Conservation (phyloP, 2,888 invertebrate species). For the Trichopria drosophilae region DNA sequence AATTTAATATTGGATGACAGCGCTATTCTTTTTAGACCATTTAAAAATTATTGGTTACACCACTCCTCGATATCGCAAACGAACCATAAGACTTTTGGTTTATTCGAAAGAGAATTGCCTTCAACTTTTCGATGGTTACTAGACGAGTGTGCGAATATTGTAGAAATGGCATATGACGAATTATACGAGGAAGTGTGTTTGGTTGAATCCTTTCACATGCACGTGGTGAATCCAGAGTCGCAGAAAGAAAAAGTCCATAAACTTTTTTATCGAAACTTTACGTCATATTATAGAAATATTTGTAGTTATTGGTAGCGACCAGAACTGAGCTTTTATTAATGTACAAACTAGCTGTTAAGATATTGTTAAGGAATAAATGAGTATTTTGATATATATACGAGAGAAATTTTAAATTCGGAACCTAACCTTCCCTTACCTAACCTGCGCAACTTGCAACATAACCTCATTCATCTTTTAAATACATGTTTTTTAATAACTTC, state of each 20-base stretch:
- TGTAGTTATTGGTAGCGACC: too few relatives aligned
- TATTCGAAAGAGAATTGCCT: constrained; percentile 50
- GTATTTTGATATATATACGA: too few relatives aligned
- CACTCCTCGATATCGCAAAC: constrained; percentile 49
- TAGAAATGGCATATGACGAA: constrained; percentile 50
- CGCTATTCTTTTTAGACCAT: constrained; percentile 44
- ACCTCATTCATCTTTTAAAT: constrained; percentile 13
- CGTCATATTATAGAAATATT: too few relatives aligned
- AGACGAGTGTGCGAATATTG: constrained; percentile 50
- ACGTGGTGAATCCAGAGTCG: constrained; percentile 35
- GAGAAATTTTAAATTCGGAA: too few relatives aligned
- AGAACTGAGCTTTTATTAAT: too few relatives aligned
- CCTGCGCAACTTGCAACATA: neutral
- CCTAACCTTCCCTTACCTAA: too few relatives aligned
- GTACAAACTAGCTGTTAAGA: too few relatives aligned
- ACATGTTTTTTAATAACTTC: constrained; percentile 1
- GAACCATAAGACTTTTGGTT: constrained; percentile 44
- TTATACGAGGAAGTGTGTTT: constrained; percentile 54
- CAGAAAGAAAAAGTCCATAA: too few relatives aligned
- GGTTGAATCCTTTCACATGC: constrained; percentile 48
- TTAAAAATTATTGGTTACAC: constrained; percentile 54
- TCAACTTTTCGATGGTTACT: constrained; percentile 55
- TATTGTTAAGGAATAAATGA: too few relatives aligned
- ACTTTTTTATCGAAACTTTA: too few relatives aligned
- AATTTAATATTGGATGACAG: constrained; percentile 9